Conservation (phyloP, 1,140 invertebrate genomes). For the Frieseomelitta varia region DNA sequence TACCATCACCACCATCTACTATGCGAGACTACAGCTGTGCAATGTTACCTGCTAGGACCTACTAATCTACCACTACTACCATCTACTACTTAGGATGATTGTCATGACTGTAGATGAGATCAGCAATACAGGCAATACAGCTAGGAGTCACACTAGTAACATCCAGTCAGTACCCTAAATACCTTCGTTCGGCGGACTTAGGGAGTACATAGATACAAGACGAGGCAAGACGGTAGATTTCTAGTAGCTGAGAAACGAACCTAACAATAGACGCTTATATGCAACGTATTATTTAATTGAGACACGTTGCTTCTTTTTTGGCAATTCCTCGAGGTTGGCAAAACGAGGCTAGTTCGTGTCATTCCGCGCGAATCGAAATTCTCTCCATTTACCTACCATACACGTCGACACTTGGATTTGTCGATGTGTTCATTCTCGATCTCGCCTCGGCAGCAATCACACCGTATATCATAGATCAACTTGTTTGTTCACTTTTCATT, state of each 20-base stretch:
- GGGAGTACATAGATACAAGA: conserved; percentile 82
- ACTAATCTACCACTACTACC: conserved; percentile 76
- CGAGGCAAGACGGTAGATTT: conserved; percentile 59
- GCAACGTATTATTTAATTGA: neutral
- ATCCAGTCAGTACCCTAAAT: conserved; percentile 81
- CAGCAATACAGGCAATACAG: conserved; percentile 80
- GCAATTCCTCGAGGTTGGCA: conserved; percentile 9
- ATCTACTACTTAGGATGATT: conserved; percentile 81
- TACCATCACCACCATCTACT: conserved; percentile 63
- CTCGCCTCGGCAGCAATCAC: conserved; percentile 37
- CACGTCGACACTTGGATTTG: neutral
- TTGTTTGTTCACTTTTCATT: conserved; percentile 17
- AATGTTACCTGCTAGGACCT: conserved; percentile 78
- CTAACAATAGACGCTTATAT: neutral
- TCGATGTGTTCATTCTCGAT: conserved; percentile 37
- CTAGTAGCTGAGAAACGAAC: neutral
- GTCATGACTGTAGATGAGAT: conserved; percentile 82
- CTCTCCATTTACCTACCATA: too few relatives aligned
- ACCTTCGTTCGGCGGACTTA: conserved; percentile 79
- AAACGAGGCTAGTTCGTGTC: conserved; percentile 10
- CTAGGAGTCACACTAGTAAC: conserved; percentile 81
- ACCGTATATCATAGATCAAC: neutral
- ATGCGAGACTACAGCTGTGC: conserved; percentile 74
- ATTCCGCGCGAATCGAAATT: neutral
- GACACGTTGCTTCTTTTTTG: conserved; percentile 17